A percentile compares a stretch with the other conserved stretches of the same genome.
Conservation (phyloP, 2,113 vertebrate genomes). For the Taurulus bubalis region DNA sequence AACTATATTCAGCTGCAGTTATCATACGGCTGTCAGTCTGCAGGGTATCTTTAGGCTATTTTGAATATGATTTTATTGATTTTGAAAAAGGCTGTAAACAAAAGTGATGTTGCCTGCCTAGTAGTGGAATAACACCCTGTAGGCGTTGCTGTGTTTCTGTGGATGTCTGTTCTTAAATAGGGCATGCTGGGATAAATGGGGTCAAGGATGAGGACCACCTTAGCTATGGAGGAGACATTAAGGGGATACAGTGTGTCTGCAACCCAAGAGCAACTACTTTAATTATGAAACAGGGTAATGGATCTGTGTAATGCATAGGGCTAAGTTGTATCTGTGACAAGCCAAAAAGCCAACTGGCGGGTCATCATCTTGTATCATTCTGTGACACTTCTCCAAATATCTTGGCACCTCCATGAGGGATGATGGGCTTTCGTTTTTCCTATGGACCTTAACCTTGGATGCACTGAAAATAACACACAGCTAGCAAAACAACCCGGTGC, state of each 20-base stretch:
- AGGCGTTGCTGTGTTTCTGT: background rate
- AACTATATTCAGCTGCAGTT: conserved; percentile 19
- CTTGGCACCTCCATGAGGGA: background rate
- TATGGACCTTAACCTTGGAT: conserved; percentile 4
- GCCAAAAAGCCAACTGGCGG: conserved; percentile 5
- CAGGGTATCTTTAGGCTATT: background rate
- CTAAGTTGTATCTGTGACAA: conserved; percentile 9
- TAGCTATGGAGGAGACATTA: conserved; percentile 29
- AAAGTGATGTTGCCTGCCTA: no score
- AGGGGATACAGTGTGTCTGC: conserved; percentile 44
- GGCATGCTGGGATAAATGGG: conserved; percentile 36
- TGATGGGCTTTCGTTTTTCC: conserved; percentile 2
- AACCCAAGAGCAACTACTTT: conserved; percentile 63
- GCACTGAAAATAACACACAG: conserved; percentile 7
- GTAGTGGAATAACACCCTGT: background rate
- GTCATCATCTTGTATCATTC: background rate
- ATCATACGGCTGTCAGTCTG: background rate
- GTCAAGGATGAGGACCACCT: conserved; percentile 47
- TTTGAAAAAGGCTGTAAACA: background rate
- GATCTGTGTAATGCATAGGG: conserved; percentile 43
- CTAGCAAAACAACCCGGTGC: conserved; percentile 27
- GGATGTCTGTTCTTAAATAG: conserved; percentile 30
- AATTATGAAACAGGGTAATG: conserved; percentile 73
- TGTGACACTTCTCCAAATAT: background rate
- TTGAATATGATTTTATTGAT: background rate